Percentiles rank a stretch among this genome's conserved stretches.
phyloP scores from a whole-genome alignment of 2,113 vertebrate species.

The Mesitornis unicolor region DNA sequence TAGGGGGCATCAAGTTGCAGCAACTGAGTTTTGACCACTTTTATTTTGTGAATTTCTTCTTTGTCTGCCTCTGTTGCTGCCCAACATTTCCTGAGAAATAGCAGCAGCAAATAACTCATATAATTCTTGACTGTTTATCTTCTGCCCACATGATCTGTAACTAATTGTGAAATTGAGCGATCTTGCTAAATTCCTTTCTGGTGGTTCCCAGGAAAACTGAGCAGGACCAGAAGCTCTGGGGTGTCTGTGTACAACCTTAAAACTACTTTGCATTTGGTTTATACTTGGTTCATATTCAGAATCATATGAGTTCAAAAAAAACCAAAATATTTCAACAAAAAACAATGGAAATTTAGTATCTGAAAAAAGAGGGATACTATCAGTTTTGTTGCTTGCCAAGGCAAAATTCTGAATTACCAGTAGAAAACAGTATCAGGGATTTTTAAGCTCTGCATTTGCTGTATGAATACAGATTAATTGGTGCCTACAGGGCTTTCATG shows the following conservation, averaged over 20 bases:
- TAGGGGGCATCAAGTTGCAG: background rate
- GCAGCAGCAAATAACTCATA: background rate
- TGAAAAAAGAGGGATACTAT: background rate
- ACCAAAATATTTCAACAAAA: background rate
- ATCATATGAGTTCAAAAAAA: background rate
- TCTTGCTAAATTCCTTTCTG: background rate
- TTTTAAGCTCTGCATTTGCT: slow-evolving; percentile 1
- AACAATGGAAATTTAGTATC: background rate
- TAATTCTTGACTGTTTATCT: slow-evolving; percentile 21
- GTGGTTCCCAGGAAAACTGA: background rate
- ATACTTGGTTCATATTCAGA: background rate
- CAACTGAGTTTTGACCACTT: background rate
- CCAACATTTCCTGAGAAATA: background rate
- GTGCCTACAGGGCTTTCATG: background rate
- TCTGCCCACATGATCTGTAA: background rate
- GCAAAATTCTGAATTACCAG: background rate
- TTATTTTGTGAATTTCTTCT: background rate
- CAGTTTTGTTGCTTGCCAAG: background rate
- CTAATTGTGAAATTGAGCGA: background rate
- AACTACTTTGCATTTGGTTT: background rate
- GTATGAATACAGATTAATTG: slow-evolving; percentile 1
- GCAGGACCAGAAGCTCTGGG: background rate
- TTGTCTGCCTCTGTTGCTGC: background rate
- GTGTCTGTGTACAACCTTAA: background rate
- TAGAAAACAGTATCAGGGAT: background rate